Evolutionary conservation across 2,888 invertebrate species (phyloP).

Genomic region (Anoncus sp.): DNA sequence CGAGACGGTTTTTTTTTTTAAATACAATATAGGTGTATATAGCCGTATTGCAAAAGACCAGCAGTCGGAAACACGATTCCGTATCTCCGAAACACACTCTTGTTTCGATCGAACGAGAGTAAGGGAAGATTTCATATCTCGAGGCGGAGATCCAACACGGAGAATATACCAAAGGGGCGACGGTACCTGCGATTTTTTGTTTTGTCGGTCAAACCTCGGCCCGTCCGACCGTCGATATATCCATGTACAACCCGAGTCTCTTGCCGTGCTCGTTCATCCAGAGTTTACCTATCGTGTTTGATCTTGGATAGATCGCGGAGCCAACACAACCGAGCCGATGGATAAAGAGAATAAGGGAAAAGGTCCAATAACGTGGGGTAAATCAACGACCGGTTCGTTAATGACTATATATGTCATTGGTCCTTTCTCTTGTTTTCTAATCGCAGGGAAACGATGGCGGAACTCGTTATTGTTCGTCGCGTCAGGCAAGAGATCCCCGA

Average conservation of each 20-base stretch:
- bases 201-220: constrained; percentile 9
- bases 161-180: constrained; percentile 19
- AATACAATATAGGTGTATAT: not conserved
- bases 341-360: constrained; percentile 35
- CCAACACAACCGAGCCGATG: constrained; percentile 32
- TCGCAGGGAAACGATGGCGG: constrained; percentile 35
- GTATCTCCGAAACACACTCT: constrained; percentile 41
- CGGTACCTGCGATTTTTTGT: constrained; percentile 42
- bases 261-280: constrained; percentile 41
- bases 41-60: constrained; percentile 44
- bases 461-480: constrained; percentile 12
- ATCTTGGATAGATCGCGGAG: constrained; percentile 58
- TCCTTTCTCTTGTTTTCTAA: constrained; percentile 53
- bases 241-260: constrained; percentile 3
- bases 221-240: constrained; percentile 1
- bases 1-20: not conserved
- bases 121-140: constrained; percentile 50
- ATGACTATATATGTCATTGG: constrained; percentile 2
- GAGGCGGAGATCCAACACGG: constrained; percentile 37
- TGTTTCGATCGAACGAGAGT: constrained; percentile 19
- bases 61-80: constrained; percentile 57
- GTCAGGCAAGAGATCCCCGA: constrained; percentile 35
- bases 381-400: constrained; percentile 59
- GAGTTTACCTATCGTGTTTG: constrained; percentile 60
- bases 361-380: constrained; percentile 53